These are phyloP conservation scores for Diabrotica virgifera DNA, from an alignment of 1,140 invertebrate genomes.

Conservation along the genomic window DNA sequence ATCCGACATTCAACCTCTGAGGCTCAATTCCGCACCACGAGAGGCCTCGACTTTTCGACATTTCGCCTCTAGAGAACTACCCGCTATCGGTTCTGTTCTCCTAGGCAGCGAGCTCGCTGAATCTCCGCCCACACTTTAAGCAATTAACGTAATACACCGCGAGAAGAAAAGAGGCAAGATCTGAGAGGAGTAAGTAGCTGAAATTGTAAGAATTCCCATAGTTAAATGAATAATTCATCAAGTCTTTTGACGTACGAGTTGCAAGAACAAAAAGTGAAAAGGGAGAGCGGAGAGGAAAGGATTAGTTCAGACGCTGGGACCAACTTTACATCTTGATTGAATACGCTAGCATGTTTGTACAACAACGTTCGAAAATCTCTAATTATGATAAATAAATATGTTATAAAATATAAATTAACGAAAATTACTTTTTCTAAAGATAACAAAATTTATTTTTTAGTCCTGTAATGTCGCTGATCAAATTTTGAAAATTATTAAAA, in stretches of 20 bases:
- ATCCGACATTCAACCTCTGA: too few species aligned
- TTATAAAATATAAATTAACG: too few species aligned
- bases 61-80: neutral
- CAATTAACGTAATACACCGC: conserved; percentile 33
- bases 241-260: conserved; percentile 36
- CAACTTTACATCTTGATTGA: too few species aligned
- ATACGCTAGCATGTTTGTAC: neutral
- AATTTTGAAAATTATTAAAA: too few species aligned
- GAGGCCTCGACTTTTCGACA: too few species aligned
- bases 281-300: conserved; percentile 4
- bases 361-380: too few species aligned
- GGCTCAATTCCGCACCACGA: too few species aligned
- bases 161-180: neutral
- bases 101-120: neutral
- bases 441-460: too few species aligned
- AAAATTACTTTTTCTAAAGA: too few species aligned
- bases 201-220: conserved; percentile 41
- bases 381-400: too few species aligned
- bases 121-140: conserved; percentile 11
- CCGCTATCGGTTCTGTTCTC: neutral
- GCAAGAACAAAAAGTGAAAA: conserved; percentile 26
- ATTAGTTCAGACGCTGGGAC: neutral
- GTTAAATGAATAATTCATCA: conserved; percentile 46
- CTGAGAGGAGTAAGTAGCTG: conserved; percentile 23
- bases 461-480: too few species aligned